Evolutionary conservation across 2,797 vertebrate genomes (phyloP), one percentile per base, ranked within the genome.

Genomic region (Xyrichtys novacula): DNA sequence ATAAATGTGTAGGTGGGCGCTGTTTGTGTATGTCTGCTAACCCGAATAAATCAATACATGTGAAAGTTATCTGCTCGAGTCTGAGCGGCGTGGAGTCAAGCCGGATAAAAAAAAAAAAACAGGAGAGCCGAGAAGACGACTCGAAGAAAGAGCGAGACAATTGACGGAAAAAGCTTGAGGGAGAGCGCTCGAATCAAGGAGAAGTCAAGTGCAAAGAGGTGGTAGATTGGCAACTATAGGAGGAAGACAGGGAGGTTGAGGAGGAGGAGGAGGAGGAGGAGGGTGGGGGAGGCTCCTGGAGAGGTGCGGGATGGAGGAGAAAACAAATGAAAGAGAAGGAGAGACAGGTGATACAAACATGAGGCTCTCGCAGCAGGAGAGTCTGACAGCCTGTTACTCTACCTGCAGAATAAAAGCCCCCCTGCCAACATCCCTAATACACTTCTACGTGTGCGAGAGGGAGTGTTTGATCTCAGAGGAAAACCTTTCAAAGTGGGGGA

Each of bases 311-410:
- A 53, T 20, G 49, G 60, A 64, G 67, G 46, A 22, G 50, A 57
- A 72, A 86, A 78, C 75, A 81, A 80, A 78, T 60, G 50, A 72
- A 77, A 73, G 26, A 44, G 44, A 34, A 23, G 57, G 67, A 31
- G 46, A 58, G 76, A 78, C 29, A 20, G 62, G 67, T 67, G 85
- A 79, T 65, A 72, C 65, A 80, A 81, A 81, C 78, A 85, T 0
- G 42, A 79, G 59, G 73, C 47, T 60, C 54, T 58, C 56, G 1
- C 89, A 83, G 88, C 83, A 57, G 84, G 88, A 17, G 42, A 68
- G 76, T 90, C 90, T 89, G 83, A 83, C 87, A 81, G 65, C 48
- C 65, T 74, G 64, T 46, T 79, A 65, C 38, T 29, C 44, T 4
- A 22, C 40, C 71, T 48, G 36, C 74, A 81, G 72, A 75, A 84